These are phyloP conservation scores for Erpobdella octoculata DNA, from an alignment of 2,888 invertebrate species.

Conservation along the genomic window DNA sequence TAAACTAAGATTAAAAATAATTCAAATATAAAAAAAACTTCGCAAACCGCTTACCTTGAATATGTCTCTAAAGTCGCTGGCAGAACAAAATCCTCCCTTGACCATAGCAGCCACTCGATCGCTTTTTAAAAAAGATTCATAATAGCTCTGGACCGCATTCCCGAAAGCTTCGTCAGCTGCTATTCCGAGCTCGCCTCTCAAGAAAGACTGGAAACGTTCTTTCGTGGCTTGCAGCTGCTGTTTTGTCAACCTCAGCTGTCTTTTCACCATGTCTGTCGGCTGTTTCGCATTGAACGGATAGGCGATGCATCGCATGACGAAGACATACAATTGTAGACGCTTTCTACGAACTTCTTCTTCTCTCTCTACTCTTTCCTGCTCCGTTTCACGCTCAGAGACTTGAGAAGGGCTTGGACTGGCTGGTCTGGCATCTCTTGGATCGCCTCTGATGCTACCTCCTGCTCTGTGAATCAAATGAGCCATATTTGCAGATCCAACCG, in stretches of 20 bases:
- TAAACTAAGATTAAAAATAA: neutral
- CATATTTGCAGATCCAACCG: conserved; percentile 3
- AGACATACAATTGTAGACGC: conserved; percentile 90
- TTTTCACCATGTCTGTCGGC: conserved; percentile 90
- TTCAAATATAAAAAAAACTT: neutral
- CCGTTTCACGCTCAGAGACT: conserved; percentile 63
- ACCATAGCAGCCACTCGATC: conserved; percentile 94
- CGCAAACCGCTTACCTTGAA: conserved; percentile 58
- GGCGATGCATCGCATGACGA: conserved; percentile 91
- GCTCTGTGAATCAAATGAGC: conserved; percentile 12
- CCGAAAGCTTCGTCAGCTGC: conserved; percentile 70
- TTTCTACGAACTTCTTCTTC: conserved; percentile 92
- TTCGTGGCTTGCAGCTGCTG: conserved; percentile 89
- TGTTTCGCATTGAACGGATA: conserved; percentile 99
- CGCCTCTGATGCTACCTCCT: conserved; percentile 11
- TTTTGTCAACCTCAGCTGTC: conserved; percentile 87
- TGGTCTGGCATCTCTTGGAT: conserved; percentile 59
- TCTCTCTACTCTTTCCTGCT: conserved; percentile 77
- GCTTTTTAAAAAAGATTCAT: conserved; percentile 81
- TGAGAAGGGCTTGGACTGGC: conserved; percentile 85
- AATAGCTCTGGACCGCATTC: conserved; percentile 84
- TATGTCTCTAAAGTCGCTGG: conserved; percentile 96
- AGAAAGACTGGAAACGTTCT: conserved; percentile 84
- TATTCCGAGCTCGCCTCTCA: conserved; percentile 82
- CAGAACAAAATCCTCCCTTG: conserved; percentile 91